Evolutionary conservation across 2,888 invertebrate species (phyloP), one percentile per base, ranked within the genome.

Genomic region (Dexiosoma caninum): DNA sequence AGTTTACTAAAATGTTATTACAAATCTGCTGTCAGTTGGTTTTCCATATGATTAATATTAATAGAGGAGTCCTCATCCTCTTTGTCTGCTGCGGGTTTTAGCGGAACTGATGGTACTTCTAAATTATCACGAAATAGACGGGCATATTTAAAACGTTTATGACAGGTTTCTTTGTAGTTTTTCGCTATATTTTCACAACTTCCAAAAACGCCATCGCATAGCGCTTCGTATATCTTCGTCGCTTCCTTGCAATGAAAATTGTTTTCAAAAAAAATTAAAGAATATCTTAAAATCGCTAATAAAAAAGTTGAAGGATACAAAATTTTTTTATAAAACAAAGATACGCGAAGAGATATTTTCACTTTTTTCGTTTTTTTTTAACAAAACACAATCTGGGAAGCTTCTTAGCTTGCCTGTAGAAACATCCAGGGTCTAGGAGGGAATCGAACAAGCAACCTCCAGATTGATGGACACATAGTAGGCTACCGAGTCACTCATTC

Each of bases 131-230:
- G 92, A 91, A 96, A 96, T 67, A 95, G 94, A 83, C 94, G 93
- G 78, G 97, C 95, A 90, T 94, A 94, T 30, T 95, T 95, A 91
- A 95, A 97, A 86, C 92, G 93, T 85, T 91, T 91, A 87, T 94
- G 93, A 90, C 97, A 97, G 86, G 92, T 92, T 78, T 91, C 91
- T 85, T 94, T 92, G 90, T 95, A 97, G 62, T 93, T 92, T 85
- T 93, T 94, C 84, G 93, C 92, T 83, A 93, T 92, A 40, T 92
- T 90, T 80, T 95, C 94, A 89, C 94, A 94, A 23, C 92, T 90
- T 0, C 97, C 97, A 89, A 98, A 95, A 85, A 95, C 94, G 66
- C 96, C 96, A 83, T 93, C 93, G 84, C 93, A 92, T 86, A 98
- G 92, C 83, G 95, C 93, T 83, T 94, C 94, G 85, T 96, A 91